phyloP scores from a whole-genome alignment of 2,113 vertebrate genomes.

The Ictalurus furcatus region DNA sequence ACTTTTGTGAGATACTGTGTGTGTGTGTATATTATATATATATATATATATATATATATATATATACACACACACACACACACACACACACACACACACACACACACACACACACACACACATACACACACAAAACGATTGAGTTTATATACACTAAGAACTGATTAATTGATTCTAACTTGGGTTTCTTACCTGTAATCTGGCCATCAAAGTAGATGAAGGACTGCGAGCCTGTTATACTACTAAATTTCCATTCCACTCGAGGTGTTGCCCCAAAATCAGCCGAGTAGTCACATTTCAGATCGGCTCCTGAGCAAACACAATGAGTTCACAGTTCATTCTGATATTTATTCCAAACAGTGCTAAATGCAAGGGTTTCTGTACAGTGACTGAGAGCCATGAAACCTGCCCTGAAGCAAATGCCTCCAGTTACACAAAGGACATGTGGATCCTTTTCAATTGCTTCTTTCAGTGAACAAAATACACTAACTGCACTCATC shows the following conservation, averaged over 20 bases:
- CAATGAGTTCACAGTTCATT: background rate
- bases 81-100: too few relatives aligned
- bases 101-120: too few relatives aligned
- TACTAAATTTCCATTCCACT: constrained; percentile 73
- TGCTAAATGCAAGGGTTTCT: background rate
- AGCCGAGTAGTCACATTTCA: constrained; percentile 60
- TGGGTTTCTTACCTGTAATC: constrained; percentile 61
- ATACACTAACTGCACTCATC: background rate
- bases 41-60: too few relatives aligned
- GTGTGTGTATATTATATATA: too few relatives aligned
- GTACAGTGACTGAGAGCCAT: background rate
- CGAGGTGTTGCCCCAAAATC: constrained; percentile 68
- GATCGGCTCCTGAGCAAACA: constrained; percentile 61
- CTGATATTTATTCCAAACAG: background rate
- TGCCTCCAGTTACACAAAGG: background rate
- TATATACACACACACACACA: too few relatives aligned
- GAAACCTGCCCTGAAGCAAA: background rate
- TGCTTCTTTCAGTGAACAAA: background rate
- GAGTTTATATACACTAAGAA: too few relatives aligned
- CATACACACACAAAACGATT: too few relatives aligned
- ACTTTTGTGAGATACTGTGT: too few relatives aligned
- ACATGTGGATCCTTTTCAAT: background rate
- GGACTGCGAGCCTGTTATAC: constrained; percentile 58
- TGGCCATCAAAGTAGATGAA: constrained; percentile 63
- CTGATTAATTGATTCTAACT: background rate